Percentiles rank a stretch among this genome's conserved stretches.
phyloP scores from a whole-genome alignment of 2,888 invertebrate species.

The Pollenia griseotomentosa region DNA sequence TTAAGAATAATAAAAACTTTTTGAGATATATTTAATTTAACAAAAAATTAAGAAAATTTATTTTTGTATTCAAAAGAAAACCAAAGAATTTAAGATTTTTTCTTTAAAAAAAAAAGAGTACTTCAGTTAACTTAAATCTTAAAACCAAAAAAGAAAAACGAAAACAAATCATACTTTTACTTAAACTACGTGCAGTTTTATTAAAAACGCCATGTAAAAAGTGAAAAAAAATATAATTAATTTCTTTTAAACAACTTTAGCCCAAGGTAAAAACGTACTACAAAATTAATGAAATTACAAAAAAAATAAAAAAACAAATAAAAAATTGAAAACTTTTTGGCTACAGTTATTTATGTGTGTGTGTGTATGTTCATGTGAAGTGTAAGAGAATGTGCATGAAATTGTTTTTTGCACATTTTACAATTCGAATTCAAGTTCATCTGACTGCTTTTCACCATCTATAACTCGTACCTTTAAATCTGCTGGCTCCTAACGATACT shows the following conservation, averaged over 20 bases:
- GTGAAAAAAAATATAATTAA: constrained; percentile 17
- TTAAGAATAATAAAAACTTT: not conserved
- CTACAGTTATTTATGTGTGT: constrained; percentile 21
- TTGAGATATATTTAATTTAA: no score
- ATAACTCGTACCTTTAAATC: not conserved
- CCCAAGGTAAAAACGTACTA: constrained; percentile 47
- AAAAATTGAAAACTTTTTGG: constrained; percentile 53
- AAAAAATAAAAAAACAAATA: constrained; percentile 27
- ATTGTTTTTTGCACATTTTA: constrained; percentile 42
- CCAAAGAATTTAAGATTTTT: constrained; percentile 1
- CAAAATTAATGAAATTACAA: constrained; percentile 50
- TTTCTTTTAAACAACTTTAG: constrained; percentile 50
- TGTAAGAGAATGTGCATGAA: constrained; percentile 7
- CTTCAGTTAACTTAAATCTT: not conserved
- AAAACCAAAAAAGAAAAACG: not conserved
- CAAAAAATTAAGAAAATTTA: no score
- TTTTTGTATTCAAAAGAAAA: not conserved
- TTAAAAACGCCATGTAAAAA: constrained; percentile 15
- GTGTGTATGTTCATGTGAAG: not conserved
- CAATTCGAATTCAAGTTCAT: constrained; percentile 68
- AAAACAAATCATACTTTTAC: constrained; percentile 38
- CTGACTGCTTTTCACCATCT: constrained; percentile 66
- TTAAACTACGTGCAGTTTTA: constrained; percentile 55
- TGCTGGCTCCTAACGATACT: not conserved
- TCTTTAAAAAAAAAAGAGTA: no score